These are phyloP conservation scores for Tragelaphus imberbis DNA, from an alignment of 2,113 vertebrate genomes.

Conservation along the genomic window DNA sequence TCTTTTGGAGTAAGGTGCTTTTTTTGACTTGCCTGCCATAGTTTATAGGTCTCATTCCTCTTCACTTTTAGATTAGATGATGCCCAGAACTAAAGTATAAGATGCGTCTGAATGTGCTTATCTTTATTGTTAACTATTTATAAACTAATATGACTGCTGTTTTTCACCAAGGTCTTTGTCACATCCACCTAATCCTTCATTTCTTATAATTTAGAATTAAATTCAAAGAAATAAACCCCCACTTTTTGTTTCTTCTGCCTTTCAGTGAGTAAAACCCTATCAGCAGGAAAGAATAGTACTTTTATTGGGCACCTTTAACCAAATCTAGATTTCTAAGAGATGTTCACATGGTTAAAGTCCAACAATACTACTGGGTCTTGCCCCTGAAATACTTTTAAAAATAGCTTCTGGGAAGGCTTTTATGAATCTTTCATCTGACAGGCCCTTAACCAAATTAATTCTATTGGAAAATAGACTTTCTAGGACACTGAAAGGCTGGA, in stretches of 20 bases:
- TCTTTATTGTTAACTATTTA: background rate
- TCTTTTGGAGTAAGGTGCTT: background rate
- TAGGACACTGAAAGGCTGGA: background rate
- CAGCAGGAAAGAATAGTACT: background rate
- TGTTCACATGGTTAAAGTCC: background rate
- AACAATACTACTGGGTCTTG: background rate
- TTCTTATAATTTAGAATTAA: constrained; percentile 5
- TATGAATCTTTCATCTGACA: background rate
- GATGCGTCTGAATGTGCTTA: background rate
- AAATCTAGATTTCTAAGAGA: background rate
- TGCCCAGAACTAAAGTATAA: background rate
- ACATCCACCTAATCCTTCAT: background rate
- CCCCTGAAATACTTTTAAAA: background rate
- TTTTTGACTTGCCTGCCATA: background rate
- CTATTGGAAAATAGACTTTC: background rate
- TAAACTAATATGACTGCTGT: background rate
- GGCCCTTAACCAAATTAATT: background rate
- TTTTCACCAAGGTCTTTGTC: background rate
- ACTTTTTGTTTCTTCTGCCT: background rate
- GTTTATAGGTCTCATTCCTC: background rate
- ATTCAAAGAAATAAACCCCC: background rate
- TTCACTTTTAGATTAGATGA: background rate
- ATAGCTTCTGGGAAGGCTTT: background rate
- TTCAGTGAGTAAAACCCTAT: background rate
- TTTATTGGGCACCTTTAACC: background rate